These are phyloP conservation scores for Elysia chlorotica DNA, from an alignment of 1,140 invertebrate species.

Conservation along the genomic window DNA sequence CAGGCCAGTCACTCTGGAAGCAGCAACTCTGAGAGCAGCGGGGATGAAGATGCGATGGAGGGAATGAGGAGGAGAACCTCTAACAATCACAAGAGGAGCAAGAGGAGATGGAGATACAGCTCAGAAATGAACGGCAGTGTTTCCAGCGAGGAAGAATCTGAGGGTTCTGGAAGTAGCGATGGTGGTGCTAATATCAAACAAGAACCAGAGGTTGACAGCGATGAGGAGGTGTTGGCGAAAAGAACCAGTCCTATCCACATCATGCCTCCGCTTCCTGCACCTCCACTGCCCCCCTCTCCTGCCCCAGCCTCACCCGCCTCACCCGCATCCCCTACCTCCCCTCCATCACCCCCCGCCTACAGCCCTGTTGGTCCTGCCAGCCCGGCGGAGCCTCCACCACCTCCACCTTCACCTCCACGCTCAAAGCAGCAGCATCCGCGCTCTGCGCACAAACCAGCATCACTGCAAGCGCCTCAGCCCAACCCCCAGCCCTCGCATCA, in stretches of 20 bases:
- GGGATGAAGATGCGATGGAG: neutral
- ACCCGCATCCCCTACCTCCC: neutral
- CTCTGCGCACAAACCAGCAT: too few species aligned
- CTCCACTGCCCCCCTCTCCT: neutral
- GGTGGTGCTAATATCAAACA: too few species aligned
- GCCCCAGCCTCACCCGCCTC: neutral
- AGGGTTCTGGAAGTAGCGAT: too few species aligned
- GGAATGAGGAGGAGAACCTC: constrained; percentile 1
- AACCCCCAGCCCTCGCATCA: neutral
- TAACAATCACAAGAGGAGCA: neutral
- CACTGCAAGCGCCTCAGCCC: neutral
- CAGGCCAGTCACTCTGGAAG: too few species aligned
- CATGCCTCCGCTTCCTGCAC: neutral
- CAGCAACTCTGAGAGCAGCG: neutral
- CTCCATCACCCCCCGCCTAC: neutral
- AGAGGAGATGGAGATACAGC: too few species aligned
- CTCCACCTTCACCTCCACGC: neutral
- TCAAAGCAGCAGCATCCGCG: neutral
- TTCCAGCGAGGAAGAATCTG: too few species aligned
- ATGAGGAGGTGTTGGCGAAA: too few species aligned
- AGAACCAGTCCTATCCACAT: too few species aligned
- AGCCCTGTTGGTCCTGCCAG: neutral
- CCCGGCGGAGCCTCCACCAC: neutral
- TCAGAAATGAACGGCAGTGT: too few species aligned
- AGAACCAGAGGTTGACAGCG: too few species aligned